Evolutionary conservation across 2,113 vertebrate genomes (phyloP), one percentile per base, ranked within the genome.

Genomic region (Megaleporinus macrocephalus): DNA sequence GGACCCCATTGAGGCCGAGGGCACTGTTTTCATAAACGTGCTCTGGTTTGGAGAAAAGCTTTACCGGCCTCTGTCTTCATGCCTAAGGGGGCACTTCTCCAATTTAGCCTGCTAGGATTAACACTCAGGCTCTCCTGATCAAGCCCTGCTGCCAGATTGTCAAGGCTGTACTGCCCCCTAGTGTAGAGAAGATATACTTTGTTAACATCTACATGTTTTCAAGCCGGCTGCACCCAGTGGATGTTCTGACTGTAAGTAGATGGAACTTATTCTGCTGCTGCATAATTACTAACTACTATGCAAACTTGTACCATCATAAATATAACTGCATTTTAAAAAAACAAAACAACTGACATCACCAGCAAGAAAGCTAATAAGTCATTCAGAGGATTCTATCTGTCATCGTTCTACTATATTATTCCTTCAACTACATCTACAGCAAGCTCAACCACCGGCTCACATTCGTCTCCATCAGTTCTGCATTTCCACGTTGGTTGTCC

Each of bases 141-240:
- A 59, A 33, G 18, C 71, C 57, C 51, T 78, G 51, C 29, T 12
- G 44, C 33, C 7, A 6, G 12, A 55, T 3, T 57, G 24, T 27
- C 29, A 66, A 2, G 36, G 70, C 41, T 47, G 69, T 33, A 53
- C 83, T 77, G 86, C 85, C 91, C 86, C 86, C 93, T 90, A 85
- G 83, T 90, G 92, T 87, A 69, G 0, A 24, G 22, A 33, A 44
- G 65, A n/a, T n/a, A 13, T 9, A 11, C 24, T 36, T 47, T 20
- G n/a, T 4, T 15, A 15, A 9, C 20, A 74, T 0, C 2, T 41
- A n/a, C n/a, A n/a, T n/a, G n/a, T n/a, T n/a, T n/a, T n/a, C n/a
- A n/a, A n/a, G 33, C 61, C 11, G 57, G 24, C 29, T 51, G 2
- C 51, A 53, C 51, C 51, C 51, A 53, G n/a, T 61, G 53, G 2